These are phyloP conservation scores for Peromyscus melanophrys DNA, from an alignment of 2,797 vertebrate genomes.

Conservation along the genomic window DNA sequence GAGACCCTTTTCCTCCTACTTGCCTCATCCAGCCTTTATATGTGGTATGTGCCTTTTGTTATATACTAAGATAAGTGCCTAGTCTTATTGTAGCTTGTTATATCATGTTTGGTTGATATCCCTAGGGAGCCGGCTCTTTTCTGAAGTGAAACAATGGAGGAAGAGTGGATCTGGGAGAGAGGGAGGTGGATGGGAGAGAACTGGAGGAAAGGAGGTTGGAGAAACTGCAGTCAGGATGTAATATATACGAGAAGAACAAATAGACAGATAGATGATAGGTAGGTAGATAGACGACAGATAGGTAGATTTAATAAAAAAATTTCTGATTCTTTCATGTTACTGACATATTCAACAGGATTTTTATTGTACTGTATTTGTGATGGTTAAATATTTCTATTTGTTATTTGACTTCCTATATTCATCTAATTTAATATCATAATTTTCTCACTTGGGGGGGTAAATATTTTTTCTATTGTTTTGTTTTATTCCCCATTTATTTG, in stretches of 20 bases:
- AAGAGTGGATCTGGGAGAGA: background rate
- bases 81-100: background rate
- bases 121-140: background rate
- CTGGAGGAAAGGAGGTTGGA: background rate
- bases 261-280: too few species aligned
- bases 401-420: background rate
- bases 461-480: background rate
- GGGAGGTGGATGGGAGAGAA: background rate
- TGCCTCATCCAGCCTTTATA: background rate
- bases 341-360: background rate
- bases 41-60: background rate
- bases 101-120: background rate
- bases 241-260: background rate
- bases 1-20: background rate
- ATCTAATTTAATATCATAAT: background rate
- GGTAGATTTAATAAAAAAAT: background rate
- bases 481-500: background rate
- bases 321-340: background rate
- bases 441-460: background rate
- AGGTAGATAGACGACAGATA: too few species aligned
- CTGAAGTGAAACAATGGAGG: background rate
- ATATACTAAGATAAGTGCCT: background rate
- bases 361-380: background rate
- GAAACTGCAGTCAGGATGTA: background rate
- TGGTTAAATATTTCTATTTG: background rate